These are phyloP conservation scores for Tribolium castaneum DNA, from an alignment of 1,140 invertebrate genomes.

Conservation along the genomic window DNA sequence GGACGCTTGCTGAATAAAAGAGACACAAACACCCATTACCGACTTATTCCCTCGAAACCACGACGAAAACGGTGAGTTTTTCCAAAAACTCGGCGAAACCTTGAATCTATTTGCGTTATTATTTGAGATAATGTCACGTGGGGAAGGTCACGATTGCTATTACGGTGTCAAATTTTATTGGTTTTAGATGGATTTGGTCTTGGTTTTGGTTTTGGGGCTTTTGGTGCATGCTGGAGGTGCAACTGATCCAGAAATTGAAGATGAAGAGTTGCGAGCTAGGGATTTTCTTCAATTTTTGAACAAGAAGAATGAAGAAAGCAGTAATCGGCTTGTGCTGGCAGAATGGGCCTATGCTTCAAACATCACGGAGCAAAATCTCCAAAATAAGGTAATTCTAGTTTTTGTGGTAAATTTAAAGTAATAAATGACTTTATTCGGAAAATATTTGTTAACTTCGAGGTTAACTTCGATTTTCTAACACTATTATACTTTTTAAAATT, in stretches of 20 bases:
- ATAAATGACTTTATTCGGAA: too few species aligned
- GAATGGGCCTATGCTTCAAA: conserved; percentile 81
- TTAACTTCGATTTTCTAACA: too few species aligned
- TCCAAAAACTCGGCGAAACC: background rate
- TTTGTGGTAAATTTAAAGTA: too few species aligned
- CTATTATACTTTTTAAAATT: too few species aligned
- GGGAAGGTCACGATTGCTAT: too few species aligned
- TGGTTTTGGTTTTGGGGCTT: background rate
- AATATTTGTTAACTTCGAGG: too few species aligned
- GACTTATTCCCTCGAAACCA: background rate
- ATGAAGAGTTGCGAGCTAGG: conserved; percentile 70
- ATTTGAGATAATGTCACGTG: too few species aligned
- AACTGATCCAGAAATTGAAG: conserved; percentile 66
- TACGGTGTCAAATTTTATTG: too few species aligned
- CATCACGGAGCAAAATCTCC: conserved; percentile 77
- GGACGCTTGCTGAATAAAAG: conserved; percentile 2
- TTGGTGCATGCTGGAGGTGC: background rate
- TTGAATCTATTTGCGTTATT: background rate
- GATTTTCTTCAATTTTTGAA: conserved; percentile 72
- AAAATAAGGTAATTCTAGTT: conserved; percentile 65
- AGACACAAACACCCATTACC: conserved; percentile 1
- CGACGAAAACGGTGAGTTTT: conserved; percentile 1
- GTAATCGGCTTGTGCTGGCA: conserved; percentile 68
- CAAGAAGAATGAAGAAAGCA: conserved; percentile 67
- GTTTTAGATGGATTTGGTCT: background rate